Evolutionary conservation across 2,797 vertebrate species (phyloP), one percentile per base, ranked within the genome.

Genomic region (Salmo trutta): DNA sequence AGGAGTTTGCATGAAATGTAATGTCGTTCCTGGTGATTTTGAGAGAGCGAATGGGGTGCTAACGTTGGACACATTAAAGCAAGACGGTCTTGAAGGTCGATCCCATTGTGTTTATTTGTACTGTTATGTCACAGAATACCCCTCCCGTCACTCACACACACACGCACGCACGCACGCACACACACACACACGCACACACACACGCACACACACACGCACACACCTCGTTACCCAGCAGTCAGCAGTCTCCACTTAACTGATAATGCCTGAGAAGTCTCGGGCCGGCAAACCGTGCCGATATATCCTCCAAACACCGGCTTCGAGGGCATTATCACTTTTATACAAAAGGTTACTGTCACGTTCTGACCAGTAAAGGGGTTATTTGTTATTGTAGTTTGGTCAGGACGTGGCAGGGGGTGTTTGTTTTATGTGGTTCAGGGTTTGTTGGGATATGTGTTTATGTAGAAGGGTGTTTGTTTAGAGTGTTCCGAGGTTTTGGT

Each of bases 91-190:
- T 59, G 59, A 65, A 77, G 76, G 82, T 74, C 64, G 67, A 62
- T 66, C 27, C 10, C 53, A 17, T 78, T 65, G 70, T 76, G 82
- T 79, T 79, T 81, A 75, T 82, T 81, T 77, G 36, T 12, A 68
- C 68, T 74, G 54, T 78, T 77, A 3, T 75, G 68, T 77, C 33
- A 51, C 69, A 64, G 21, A 81, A 73, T 76, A 54, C 16, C 47
- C 59, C 67, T 51, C 52, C 74, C 73, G 54, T 78, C 59, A 21
- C 47, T 62, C 78, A 54, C 53, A 54, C 53, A 54, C 3, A 54
- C 15, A 17, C 52, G 4, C 52, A 53, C 52, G 1, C 14, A 56
- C 3, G 7, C 19, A n/a, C 1, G 0, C 5, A 16, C 5, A n/a
- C 54, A 56, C 54, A 6, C 17, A 19, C 17, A n/a, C 17, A n/a